Base-by-base conservation (phyloP, 2,797 vertebrate genomes). In the Halcyon badia region DNA sequence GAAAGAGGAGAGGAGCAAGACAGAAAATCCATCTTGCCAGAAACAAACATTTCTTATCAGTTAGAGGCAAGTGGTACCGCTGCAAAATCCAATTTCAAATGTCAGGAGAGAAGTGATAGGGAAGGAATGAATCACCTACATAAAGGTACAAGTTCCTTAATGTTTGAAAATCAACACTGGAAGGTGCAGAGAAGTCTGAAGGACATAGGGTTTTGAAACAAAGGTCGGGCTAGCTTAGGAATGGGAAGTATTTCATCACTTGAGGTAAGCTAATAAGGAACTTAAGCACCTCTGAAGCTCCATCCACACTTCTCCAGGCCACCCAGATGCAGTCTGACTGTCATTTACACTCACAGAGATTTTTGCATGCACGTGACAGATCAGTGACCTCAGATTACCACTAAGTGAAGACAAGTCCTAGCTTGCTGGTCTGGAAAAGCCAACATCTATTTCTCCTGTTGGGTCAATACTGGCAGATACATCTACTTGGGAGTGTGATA, bases 71-170 rank as follows among this genome's bases (percentile, higher is more conserved):
- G 64, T 85, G 44, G 83, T 92, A 87, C 75, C 44, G 90, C 81
- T 71, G 41, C 84, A 92, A 96, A 96, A 96, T 89, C 79, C 94
- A 94, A 96, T 96, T 96, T 89, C 84, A 61, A 84, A 94, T 54
- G 87, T 94, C 92, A 96, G 81, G 52, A 89, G 20, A 90, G 56
- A 70, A 83, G 81, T 64, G 89, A 95, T 49, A 94, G 86, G 62
- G 64, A 92, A 89, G 37, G 70, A 94, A 95, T 73, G 71, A 85
- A 94, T 91, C 81, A 89, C 89, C 64, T 85, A 28, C 31, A n/a
- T 39, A 78, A 83, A 89, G 60, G 92, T 73, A 76, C 4, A 4
- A 66, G 35, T 25, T 92, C 39, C 70, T 62, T 82, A 72, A 82
- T 48, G 39, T 39, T 13, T 83, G 52, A 89, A 95, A 87, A 62